A percentile compares a stretch with the other conserved stretches of the same genome.
phyloP scores from a whole-genome alignment of 2,113 vertebrate genomes.

The Eudyptes chrysolophus region DNA sequence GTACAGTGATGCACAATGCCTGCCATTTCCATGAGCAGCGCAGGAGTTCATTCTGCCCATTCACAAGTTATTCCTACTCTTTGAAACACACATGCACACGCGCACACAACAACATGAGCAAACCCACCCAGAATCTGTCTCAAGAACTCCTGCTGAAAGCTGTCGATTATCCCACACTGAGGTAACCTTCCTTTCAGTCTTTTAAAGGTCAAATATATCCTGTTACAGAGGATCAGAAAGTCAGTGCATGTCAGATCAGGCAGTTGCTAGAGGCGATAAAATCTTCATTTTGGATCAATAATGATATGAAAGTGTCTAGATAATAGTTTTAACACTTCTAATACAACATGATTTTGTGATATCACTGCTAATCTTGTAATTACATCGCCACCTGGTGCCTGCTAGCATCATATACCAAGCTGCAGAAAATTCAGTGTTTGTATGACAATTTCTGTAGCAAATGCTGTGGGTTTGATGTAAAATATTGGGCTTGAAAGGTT shows the following conservation, averaged over 20 bases:
- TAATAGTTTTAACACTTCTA: not conserved
- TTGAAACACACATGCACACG: not conserved
- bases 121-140: not conserved
- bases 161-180: not conserved
- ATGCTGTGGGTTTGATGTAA: not conserved
- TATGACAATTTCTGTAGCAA: not conserved
- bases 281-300: not conserved
- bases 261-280: not conserved
- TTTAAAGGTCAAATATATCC: not conserved
- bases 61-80: not conserved
- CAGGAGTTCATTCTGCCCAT: not conserved
- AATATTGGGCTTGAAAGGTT: not conserved
- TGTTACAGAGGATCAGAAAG: not conserved
- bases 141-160: not conserved
- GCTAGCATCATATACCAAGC: not conserved
- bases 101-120: not conserved
- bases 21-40: not conserved
- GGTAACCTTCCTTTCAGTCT: not conserved
- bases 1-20: not conserved
- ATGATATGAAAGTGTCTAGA: not conserved
- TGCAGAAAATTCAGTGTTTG: not conserved
- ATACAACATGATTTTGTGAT: not conserved
- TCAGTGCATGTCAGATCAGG: not conserved
- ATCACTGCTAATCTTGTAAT: not conserved
- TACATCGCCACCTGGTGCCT: conserved; percentile 56